Conservation (phyloP, 2,888 invertebrate genomes). For the Neoaliturus tenellus region DNA sequence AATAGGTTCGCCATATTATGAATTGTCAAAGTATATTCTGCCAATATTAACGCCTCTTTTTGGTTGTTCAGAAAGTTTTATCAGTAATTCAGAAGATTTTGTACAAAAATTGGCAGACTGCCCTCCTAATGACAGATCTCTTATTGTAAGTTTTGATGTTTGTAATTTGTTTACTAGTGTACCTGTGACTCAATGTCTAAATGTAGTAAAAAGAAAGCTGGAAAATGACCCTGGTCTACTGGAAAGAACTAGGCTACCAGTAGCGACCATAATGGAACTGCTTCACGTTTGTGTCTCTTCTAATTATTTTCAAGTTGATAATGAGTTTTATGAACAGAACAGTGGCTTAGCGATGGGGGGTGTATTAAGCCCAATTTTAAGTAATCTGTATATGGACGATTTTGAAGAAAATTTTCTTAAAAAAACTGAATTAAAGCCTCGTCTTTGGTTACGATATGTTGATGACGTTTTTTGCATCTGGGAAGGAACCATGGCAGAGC, state of each 20-base stretch:
- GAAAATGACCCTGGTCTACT: background rate
- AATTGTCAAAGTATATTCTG: no score
- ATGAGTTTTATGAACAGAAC: background rate
- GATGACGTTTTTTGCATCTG: background rate
- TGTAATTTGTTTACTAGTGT: no score
- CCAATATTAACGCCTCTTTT: no score
- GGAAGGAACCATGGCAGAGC: background rate
- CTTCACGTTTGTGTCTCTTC: background rate
- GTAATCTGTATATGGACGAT: background rate
- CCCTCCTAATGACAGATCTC: no score
- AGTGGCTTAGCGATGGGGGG: background rate
- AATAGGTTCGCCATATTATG: no score
- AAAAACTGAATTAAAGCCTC: background rate
- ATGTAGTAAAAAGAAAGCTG: background rate
- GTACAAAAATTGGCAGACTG: no score
- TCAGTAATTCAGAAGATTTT: no score
- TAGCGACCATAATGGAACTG: background rate
- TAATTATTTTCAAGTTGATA: background rate
- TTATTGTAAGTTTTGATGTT: no score
- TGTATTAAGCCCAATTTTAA: background rate
- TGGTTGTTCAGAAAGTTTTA: no score
- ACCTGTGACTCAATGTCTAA: background rate
- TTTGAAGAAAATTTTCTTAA: background rate
- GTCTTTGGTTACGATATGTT: background rate
- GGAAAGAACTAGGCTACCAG: background rate